Percentiles rank a stretch among this genome's conserved stretches.
phyloP scores from a whole-genome alignment of 2,888 invertebrate species.

The Dolichomitus sp. region DNA sequence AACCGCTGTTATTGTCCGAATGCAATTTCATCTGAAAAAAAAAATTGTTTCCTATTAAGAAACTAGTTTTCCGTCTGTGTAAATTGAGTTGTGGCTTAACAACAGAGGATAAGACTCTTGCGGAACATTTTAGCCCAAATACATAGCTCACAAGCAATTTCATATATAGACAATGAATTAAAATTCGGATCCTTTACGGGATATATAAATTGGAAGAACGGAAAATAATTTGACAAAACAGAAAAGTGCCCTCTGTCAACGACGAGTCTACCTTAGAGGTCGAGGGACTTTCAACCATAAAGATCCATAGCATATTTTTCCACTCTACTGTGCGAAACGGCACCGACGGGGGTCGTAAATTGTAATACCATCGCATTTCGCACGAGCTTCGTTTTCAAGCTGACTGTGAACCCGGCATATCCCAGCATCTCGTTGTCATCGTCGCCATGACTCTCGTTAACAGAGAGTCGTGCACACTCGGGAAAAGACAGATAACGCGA shows the following conservation, averaged over 20 bases:
- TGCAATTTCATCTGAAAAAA: no score
- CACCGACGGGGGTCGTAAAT: constrained; percentile 58
- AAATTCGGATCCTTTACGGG: not conserved
- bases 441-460: constrained; percentile 37
- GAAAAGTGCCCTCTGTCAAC: not conserved
- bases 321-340: constrained; percentile 26
- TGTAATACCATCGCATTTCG: constrained; percentile 46
- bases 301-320: constrained; percentile 46
- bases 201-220: constrained; percentile 3
- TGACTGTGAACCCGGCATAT: constrained; percentile 36
- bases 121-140: no score
- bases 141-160: not conserved
- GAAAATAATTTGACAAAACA: not conserved
- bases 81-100: no score
- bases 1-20: no score
- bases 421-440: constrained; percentile 40
- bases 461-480: constrained; percentile 17
- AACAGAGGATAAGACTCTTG: no score
- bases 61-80: no score
- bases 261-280: not conserved
- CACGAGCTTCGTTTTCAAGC: constrained; percentile 36
- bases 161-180: not conserved
- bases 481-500: constrained; percentile 13
- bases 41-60: no score
- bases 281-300: constrained; percentile 10